Evolutionary conservation across 2,113 vertebrate species (phyloP).

Genomic region (Glaucidium brasilianum): DNA sequence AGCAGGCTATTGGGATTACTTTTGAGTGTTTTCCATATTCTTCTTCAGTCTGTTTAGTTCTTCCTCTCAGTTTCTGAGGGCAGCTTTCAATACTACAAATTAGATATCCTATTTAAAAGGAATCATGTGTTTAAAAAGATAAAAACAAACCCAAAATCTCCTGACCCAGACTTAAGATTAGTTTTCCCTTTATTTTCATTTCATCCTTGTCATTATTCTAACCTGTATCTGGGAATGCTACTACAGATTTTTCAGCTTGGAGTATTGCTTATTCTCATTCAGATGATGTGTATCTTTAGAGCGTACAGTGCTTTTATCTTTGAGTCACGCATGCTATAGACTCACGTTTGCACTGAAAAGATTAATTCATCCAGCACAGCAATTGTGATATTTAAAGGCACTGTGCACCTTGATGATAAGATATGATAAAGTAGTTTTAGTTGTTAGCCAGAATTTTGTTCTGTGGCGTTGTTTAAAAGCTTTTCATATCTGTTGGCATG

Average conservation of each 20-base stretch:
- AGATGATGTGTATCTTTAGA: not conserved
- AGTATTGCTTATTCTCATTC: not conserved
- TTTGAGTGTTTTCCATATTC: constrained; percentile 29
- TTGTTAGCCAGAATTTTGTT: not conserved
- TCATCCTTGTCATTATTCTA: not conserved
- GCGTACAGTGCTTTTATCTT: not conserved
- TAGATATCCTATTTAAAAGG: not conserved
- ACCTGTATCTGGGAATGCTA: not conserved
- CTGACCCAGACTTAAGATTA: not conserved
- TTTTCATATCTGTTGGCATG: not conserved
- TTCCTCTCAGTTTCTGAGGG: constrained; percentile 1
- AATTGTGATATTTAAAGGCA: not conserved
- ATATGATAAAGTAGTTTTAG: not conserved
- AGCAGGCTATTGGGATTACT: not conserved
- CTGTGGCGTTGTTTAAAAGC: not conserved
- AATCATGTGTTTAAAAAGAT: not conserved
- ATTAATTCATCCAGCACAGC: not conserved
- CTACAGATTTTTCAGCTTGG: not conserved
- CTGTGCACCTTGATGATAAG: not conserved
- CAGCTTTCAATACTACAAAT: not conserved
- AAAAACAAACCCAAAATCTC: not conserved
- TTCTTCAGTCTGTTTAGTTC: constrained; percentile 23
- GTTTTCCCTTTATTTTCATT: not conserved
- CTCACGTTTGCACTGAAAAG: not conserved
- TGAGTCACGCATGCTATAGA: not conserved